These are phyloP conservation scores for Anastrepha obliqua DNA, from an alignment of 1,140 invertebrate genomes.

Conservation along the genomic window DNA sequence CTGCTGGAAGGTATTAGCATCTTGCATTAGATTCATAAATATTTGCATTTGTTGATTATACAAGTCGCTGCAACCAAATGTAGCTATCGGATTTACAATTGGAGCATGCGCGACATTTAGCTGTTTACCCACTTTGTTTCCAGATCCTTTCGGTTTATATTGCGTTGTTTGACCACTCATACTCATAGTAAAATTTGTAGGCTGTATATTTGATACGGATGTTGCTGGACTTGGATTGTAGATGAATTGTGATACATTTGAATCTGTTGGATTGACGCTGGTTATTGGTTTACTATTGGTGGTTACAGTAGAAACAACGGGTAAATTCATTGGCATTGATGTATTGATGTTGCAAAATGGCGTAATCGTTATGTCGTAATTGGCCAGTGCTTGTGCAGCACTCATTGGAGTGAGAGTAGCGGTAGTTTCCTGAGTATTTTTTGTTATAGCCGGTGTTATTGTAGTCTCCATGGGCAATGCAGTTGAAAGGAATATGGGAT, in stretches of 20 bases:
- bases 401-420: background rate
- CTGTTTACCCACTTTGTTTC: constrained; percentile 20
- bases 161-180: constrained; percentile 9
- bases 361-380: constrained; percentile 47
- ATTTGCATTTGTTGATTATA: constrained; percentile 52
- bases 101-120: constrained; percentile 11
- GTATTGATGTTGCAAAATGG: background rate
- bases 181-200: background rate
- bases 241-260: constrained; percentile 5
- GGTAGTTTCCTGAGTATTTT: constrained; percentile 1
- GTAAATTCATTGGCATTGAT: background rate
- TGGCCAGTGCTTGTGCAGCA: background rate
- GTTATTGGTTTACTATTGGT: background rate
- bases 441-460: constrained; percentile 37
- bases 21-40: constrained; percentile 45
- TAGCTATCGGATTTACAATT: constrained; percentile 12
- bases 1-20: constrained; percentile 34
- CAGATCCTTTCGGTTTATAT: background rate
- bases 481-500: background rate
- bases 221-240: background rate
- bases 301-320: background rate
- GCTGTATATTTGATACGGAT: background rate
- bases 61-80: constrained; percentile 3
- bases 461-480: constrained; percentile 49
- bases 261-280: constrained; percentile 32